Base-by-base conservation (phyloP, 2,797 vertebrate species). In the Ctenochaetus hawaiiensis region DNA sequence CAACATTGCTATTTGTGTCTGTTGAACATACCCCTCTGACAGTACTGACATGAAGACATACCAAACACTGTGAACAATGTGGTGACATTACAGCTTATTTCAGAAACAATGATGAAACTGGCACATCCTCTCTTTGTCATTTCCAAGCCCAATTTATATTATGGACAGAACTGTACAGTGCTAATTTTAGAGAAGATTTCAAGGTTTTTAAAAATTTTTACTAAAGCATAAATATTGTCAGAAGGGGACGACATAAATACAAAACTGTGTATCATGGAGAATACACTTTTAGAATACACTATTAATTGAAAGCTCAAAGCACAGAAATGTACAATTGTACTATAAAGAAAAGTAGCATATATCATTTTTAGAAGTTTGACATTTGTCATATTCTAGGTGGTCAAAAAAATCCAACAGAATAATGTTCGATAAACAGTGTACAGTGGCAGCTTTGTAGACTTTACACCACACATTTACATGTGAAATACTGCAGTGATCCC, bases 401-500 rank as follows among this genome's bases (percentile, higher is more conserved):
- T 48, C 41, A 54, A 57, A 59, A 48, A 43, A 53, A 45, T 1
- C 6, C 57, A n/a, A 77, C 64, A 64, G 23, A 62, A 41, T 64
- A 58, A 51, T 22, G 53, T 58, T 23, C 3, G 49, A 13, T 53
- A 20, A 37, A 5, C 14, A 18, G 8, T n/a, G 14, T 8, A 8
- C 16, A 62, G 43, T n/a, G 16, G 14, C 30, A 1, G 34, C 16
- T n/a, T 52, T 22, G 18, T n/a, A 39, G 58, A 54, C 6, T 49
- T 18, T 41, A 20, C 41, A 17, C 8, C 22, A 34, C 18, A 56
- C 43, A 57, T 52, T 0, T 37, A 8, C 56, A 14, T 43, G 22
- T 20, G 6, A 43, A 43, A 30, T 60, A 22, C 45, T 41, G 7
- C 16, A 63, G 47, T 37, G 39, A 3, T 26, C 22, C 22, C 41